Evolutionary conservation across 2,113 vertebrate species (phyloP).

Genomic region (Capreolus pygargus): DNA sequence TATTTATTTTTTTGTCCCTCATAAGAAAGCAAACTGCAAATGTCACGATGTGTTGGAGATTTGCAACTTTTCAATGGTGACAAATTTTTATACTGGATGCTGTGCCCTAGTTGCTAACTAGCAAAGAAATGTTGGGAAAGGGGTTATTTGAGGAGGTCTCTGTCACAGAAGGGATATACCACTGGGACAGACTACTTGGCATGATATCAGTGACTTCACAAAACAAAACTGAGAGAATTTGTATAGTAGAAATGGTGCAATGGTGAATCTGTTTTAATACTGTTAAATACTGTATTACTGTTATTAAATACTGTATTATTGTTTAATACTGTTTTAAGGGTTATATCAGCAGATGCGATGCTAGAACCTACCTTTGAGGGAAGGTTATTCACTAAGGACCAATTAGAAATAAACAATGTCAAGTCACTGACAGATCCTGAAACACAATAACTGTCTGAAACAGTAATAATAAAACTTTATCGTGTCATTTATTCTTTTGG

Average conservation of each 20-base stretch:
- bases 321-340: conserved; percentile 36
- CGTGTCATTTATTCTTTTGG: conserved; percentile 42
- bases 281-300: neutral
- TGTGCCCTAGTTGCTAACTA: neutral
- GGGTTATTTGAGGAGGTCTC: conserved; percentile 14
- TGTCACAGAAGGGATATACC: neutral
- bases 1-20: neutral
- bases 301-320: too few species aligned
- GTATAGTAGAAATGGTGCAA: neutral
- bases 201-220: conserved; percentile 3
- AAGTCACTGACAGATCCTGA: conserved; percentile 57
- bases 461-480: conserved; percentile 54
- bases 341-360: conserved; percentile 42
- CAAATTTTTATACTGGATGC: neutral
- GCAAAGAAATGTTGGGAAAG: neutral
- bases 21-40: neutral
- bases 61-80: neutral
- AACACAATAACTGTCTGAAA: conserved; percentile 29
- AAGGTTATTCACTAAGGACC: conserved; percentile 71
- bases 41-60: neutral
- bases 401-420: conserved; percentile 68
- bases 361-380: conserved; percentile 69
- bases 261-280: neutral
- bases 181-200: neutral
- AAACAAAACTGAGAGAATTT: conserved; percentile 18